Percentiles rank a stretch among this genome's conserved stretches.
These are phyloP conservation scores for Pelobates cultripes DNA, from an alignment of 2,797 vertebrate genomes.

Conservation along the genomic window DNA sequence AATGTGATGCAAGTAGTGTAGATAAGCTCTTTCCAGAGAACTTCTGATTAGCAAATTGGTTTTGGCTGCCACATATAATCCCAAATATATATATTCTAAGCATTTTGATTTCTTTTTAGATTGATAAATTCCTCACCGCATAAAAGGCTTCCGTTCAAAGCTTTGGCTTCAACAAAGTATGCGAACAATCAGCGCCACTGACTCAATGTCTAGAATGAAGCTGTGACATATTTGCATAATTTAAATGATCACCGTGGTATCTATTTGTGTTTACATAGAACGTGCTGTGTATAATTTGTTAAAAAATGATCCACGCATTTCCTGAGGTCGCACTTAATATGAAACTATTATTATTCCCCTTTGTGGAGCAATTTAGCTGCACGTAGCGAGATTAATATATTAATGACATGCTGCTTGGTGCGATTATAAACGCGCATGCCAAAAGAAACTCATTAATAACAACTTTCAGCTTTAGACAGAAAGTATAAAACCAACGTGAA, in stretches of 20 bases:
- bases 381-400: neutral
- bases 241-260: slow-evolving; percentile 15
- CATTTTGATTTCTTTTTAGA: neutral
- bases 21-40: neutral
- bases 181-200: slow-evolving; percentile 11
- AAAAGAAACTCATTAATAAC: too few relatives aligned
- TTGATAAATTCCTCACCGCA: neutral
- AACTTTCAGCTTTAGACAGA: too few relatives aligned
- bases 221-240: slow-evolving; percentile 37
- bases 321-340: slow-evolving; percentile 11
- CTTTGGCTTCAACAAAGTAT: slow-evolving; percentile 10
- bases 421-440: too few relatives aligned
- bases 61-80: neutral
- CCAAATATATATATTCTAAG: neutral
- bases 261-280: slow-evolving; percentile 40
- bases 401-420: too few relatives aligned
- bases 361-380: slow-evolving; percentile 14
- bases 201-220: slow-evolving; percentile 9
- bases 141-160: slow-evolving; percentile 11
- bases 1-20: neutral
- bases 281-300: slow-evolving; percentile 42
- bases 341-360: slow-evolving; percentile 24
- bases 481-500: too few relatives aligned
- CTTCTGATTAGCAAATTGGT: neutral
- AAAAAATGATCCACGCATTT: slow-evolving; percentile 25